A percentile compares a stretch with the other conserved stretches of the same genome.
Evolutionary conservation across 2,797 vertebrate species (phyloP).

Genomic region (Channa striata): DNA sequence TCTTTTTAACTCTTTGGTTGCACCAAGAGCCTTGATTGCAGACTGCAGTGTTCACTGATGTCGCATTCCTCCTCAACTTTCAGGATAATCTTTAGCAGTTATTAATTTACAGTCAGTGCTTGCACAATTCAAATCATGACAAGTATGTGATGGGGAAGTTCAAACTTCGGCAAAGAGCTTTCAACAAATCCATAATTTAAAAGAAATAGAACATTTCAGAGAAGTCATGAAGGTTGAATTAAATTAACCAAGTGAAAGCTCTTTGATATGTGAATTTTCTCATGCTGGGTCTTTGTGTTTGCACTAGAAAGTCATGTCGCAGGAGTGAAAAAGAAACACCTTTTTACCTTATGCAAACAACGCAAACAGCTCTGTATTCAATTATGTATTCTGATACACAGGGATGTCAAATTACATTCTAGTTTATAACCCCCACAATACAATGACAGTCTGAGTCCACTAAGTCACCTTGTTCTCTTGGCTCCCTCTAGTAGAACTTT

Average conservation of each 20-base stretch:
- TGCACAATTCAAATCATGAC: conserved; percentile 24
- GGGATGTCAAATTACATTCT: conserved; percentile 5
- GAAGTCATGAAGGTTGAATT: conserved; percentile 11
- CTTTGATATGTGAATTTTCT: background rate
- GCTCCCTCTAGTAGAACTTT: conserved; percentile 19
- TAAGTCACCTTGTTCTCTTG: conserved; percentile 35
- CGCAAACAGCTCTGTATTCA: background rate
- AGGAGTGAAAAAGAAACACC: background rate
- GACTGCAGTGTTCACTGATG: background rate
- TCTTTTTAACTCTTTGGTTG: conserved; percentile 72
- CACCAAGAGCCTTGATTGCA: conserved; percentile 58
- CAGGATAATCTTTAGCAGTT: conserved; percentile 19
- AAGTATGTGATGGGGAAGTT: conserved; percentile 4
- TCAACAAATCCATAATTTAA: conserved; percentile 1
- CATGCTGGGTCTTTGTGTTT: background rate
- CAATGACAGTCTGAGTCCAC: conserved; percentile 10
- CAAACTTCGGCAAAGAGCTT: background rate
- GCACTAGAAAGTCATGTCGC: background rate
- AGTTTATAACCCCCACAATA: conserved; percentile 19
- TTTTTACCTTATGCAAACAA: background rate
- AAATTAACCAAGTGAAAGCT: conserved; percentile 1
- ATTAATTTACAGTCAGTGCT: conserved; percentile 24
- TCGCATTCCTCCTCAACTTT: conserved; percentile 18
- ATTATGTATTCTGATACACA: background rate
- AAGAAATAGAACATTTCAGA: conserved; percentile 14